Evolutionary conservation across 2,113 vertebrate species (phyloP).

Genomic region (Crocuta crocuta): DNA sequence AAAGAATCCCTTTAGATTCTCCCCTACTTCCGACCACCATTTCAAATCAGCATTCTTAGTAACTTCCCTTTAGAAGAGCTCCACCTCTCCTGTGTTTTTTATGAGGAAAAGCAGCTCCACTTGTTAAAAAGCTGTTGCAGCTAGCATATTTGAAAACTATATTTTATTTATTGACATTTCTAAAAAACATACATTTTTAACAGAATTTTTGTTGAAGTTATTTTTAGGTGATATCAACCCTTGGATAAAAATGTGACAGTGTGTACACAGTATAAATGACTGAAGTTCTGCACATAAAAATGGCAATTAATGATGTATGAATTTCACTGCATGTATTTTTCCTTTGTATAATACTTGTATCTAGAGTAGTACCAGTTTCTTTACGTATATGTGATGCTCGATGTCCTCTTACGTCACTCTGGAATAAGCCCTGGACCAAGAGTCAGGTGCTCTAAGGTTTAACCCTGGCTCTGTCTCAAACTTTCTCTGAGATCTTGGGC

Average conservation of each 20-base stretch:
- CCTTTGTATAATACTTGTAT: constrained; percentile 1
- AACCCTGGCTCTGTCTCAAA: neutral
- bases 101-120: constrained; percentile 41
- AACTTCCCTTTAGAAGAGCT: constrained; percentile 30
- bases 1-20: neutral
- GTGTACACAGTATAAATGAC: neutral
- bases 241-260: constrained; percentile 24
- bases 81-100: neutral
- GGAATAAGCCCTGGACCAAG: neutral
- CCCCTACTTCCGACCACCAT: neutral
- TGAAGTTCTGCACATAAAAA: neutral
- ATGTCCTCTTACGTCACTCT: neutral
- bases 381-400: constrained; percentile 43
- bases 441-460: neutral
- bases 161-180: constrained; percentile 61
- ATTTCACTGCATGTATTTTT: neutral
- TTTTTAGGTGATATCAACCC: neutral
- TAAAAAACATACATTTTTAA: constrained; percentile 9
- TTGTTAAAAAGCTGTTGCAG: neutral
- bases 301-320: neutral
- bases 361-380: constrained; percentile 50
- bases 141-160: constrained; percentile 30
- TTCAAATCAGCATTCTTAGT: constrained; percentile 3
- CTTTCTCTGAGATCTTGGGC: neutral
- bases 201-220: constrained; percentile 32